Evolutionary conservation across 2,888 invertebrate genomes (phyloP).

Genomic region (Brachyptera risi): DNA sequence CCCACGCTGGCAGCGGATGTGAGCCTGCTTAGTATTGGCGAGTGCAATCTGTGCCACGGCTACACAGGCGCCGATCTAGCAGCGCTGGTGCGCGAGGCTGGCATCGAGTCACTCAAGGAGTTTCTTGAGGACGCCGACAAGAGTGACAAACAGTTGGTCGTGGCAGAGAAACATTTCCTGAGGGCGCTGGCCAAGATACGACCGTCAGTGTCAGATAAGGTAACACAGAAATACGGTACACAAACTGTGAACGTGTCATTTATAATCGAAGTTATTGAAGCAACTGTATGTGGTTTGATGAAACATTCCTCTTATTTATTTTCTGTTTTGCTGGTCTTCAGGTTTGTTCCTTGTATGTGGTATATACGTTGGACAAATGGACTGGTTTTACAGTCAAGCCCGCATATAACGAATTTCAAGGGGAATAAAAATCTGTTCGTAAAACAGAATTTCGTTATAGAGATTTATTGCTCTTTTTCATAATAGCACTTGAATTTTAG

Average conservation of each 20-base stretch:
- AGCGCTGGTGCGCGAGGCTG: conserved; percentile 83
- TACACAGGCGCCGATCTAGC: conserved; percentile 94
- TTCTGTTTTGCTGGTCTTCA: too few species aligned
- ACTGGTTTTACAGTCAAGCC: too few species aligned
- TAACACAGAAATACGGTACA: conserved; percentile 39
- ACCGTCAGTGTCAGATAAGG: conserved; percentile 80
- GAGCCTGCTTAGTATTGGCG: conserved; percentile 65
- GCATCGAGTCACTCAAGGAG: conserved; percentile 73
- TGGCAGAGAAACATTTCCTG: conserved; percentile 68
- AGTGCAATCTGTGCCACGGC: conserved; percentile 62
- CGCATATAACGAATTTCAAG: too few species aligned
- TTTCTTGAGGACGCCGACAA: conserved; percentile 42
- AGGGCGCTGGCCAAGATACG: conserved; percentile 72
- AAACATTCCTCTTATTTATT: too few species aligned
- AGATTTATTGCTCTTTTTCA: too few species aligned
- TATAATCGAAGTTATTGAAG: too few species aligned
- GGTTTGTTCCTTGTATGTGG: too few species aligned
- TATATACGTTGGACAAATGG: too few species aligned
- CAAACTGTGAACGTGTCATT: neutral
- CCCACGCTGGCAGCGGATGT: conserved; percentile 76
- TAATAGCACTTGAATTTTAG: too few species aligned
- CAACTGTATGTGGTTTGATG: too few species aligned
- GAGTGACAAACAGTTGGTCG: conserved; percentile 47
- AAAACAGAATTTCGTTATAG: too few species aligned
- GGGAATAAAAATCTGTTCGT: too few species aligned